These are phyloP conservation scores for Hippocampus guttulatus DNA, from an alignment of 2,113 vertebrate genomes.

Conservation along the genomic window DNA sequence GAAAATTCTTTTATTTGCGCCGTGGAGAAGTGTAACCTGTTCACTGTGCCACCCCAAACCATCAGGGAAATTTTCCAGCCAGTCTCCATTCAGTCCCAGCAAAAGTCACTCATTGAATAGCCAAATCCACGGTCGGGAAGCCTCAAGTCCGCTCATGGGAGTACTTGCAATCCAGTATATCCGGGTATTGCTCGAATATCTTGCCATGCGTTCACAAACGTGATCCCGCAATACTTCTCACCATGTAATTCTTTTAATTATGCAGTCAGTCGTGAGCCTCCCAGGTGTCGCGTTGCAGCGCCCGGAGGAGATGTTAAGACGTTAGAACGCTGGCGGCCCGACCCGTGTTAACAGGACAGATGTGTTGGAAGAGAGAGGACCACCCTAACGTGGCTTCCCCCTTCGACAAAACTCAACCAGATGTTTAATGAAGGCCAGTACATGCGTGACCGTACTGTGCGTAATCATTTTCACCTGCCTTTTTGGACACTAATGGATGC, in stretches of 20 bases:
- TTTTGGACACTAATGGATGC: constrained; percentile 51
- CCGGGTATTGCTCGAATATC: neutral
- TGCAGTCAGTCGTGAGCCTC: neutral
- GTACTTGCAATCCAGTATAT: neutral
- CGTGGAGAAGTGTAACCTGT: too few relatives aligned
- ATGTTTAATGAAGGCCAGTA: constrained; percentile 72
- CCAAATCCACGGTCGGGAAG: neutral
- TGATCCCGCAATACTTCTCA: neutral
- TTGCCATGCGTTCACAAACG: neutral
- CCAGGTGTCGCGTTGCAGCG: constrained; percentile 1
- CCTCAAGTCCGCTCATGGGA: neutral
- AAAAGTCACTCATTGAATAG: too few relatives aligned
- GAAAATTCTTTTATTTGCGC: too few relatives aligned
- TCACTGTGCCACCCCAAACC: too few relatives aligned
- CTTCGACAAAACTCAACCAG: constrained; percentile 69
- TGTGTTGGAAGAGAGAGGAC: constrained; percentile 60
- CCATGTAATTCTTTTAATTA: neutral
- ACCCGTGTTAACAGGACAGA: constrained; percentile 65
- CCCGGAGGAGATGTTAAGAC: constrained; percentile 13
- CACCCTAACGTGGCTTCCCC: constrained; percentile 66
- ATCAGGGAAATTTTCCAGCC: too few relatives aligned
- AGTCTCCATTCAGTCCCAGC: too few relatives aligned
- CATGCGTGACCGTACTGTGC: constrained; percentile 44
- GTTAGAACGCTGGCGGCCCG: constrained; percentile 40
- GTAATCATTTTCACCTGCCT: constrained; percentile 74